phyloP scores from a whole-genome alignment of 1,140 invertebrate genomes.

The Habropoda laboriosa region DNA sequence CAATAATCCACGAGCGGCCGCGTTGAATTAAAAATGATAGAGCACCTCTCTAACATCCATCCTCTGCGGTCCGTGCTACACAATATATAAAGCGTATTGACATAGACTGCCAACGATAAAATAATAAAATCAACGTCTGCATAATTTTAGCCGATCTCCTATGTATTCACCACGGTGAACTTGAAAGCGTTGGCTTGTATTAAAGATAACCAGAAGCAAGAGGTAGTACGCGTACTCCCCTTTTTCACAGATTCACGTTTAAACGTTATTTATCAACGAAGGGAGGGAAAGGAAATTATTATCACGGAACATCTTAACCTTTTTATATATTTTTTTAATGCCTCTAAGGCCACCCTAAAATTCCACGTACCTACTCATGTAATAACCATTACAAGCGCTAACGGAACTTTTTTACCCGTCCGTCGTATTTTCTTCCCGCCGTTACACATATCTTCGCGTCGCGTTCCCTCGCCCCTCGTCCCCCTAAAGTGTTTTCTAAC shows the following conservation, averaged over 20 bases:
- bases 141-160: slow-evolving; percentile 22
- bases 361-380: neutral
- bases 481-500: slow-evolving; percentile 28
- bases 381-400: slow-evolving; percentile 21
- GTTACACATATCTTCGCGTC: neutral
- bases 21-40: slow-evolving; percentile 44
- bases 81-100: slow-evolving; percentile 30
- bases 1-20: slow-evolving; percentile 37
- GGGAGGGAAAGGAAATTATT: too few species aligned
- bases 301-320: too few species aligned
- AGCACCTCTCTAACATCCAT: neutral
- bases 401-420: neutral
- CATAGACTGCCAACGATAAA: slow-evolving; percentile 8
- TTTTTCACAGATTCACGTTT: neutral
- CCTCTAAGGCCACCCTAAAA: neutral
- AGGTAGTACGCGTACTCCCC: too few species aligned
- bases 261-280: neutral
- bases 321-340: neutral
- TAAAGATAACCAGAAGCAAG: neutral
- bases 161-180: neutral
- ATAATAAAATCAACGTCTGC: slow-evolving; percentile 38
- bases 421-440: neutral
- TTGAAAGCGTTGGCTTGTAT: neutral
- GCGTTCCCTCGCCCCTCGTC: too few species aligned
- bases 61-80: neutral